These are phyloP conservation scores for Zosterops pallidus DNA, from an alignment of 2,113 vertebrate species.

Conservation along the genomic window DNA sequence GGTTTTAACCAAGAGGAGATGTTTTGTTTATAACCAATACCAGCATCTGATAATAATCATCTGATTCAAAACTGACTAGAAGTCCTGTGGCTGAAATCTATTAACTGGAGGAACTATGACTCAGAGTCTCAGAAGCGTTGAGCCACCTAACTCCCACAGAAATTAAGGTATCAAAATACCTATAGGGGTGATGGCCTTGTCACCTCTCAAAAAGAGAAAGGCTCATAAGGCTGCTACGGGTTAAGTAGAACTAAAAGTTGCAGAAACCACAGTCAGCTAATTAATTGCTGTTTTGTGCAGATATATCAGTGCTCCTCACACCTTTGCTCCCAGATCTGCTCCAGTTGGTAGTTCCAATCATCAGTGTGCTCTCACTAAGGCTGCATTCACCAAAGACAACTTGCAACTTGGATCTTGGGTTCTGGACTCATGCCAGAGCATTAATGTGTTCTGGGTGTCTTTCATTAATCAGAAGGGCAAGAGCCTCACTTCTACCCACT, in stretches of 20 bases:
- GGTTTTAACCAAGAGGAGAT: not conserved
- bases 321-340: not conserved
- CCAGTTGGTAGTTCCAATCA: not conserved
- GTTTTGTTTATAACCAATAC: not conserved
- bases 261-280: slow-evolving; percentile 7
- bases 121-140: not conserved
- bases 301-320: not conserved
- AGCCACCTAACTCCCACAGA: not conserved
- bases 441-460: not conserved
- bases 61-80: not conserved
- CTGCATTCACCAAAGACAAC: not conserved
- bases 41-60: not conserved
- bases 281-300: not conserved
- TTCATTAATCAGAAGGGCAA: not conserved
- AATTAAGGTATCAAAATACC: not conserved
- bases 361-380: not conserved
- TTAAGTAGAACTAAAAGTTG: slow-evolving; percentile 1
- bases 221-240: not conserved
- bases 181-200: not conserved
- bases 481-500: not conserved
- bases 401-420: not conserved
- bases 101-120: not conserved
- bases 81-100: not conserved
- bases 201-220: not conserved
- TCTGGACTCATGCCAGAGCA: not conserved